Evolutionary conservation across 2,113 vertebrate species (phyloP).

Genomic region (Procavia capensis): DNA sequence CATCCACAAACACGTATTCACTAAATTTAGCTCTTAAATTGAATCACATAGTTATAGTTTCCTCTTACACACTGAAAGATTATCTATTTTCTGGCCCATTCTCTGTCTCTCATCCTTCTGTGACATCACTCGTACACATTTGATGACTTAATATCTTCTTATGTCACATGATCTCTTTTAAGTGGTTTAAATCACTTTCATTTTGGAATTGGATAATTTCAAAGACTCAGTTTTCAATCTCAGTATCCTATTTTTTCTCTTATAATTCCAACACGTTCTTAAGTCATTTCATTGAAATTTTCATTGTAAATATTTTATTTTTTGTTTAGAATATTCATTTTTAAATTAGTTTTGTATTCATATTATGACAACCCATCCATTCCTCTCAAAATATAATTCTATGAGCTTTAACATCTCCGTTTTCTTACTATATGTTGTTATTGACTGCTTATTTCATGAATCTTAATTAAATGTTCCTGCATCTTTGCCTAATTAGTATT

Average conservation of each 20-base stretch:
- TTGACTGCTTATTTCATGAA: no score
- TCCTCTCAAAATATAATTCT: not conserved
- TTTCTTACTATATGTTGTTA: no score
- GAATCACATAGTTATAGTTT: no score
- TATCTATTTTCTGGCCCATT: not conserved
- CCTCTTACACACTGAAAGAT: not conserved
- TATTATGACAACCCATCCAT: not conserved
- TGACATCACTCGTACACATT: not conserved
- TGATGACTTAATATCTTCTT: not conserved
- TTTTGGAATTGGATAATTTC: not conserved
- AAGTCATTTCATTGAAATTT: not conserved
- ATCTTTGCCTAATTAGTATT: no score
- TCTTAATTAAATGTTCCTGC: no score
- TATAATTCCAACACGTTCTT: not conserved
- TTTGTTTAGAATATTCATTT: not conserved
- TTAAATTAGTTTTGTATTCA: not conserved
- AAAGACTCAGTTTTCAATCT: not conserved
- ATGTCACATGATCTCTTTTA: not conserved
- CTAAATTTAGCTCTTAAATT: no score
- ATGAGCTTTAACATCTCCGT: not conserved
- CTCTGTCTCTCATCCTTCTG: not conserved
- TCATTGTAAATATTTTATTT: not conserved
- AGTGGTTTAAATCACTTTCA: not conserved
- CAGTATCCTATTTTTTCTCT: not conserved
- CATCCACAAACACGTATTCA: no score